A percentile compares a stretch with the other conserved stretches of the same genome.
Evolutionary conservation across 1,140 invertebrate species (phyloP).

Genomic region (Drosophila persimilis): DNA sequence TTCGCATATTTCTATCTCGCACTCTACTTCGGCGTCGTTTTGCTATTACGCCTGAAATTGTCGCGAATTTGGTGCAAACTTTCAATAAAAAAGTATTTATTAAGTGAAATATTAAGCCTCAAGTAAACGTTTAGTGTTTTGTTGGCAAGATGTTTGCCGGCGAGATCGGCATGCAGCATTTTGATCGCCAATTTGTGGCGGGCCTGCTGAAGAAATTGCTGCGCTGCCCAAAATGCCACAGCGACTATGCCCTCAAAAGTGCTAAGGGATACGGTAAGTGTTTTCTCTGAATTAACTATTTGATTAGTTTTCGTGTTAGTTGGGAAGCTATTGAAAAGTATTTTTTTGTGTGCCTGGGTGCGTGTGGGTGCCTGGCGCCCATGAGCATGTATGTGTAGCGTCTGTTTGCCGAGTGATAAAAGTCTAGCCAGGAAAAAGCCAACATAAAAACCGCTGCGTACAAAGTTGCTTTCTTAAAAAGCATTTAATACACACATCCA

Average conservation of each 20-base stretch:
- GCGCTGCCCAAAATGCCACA: constrained; percentile 59
- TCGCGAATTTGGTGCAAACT: too few species aligned
- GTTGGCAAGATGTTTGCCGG: constrained; percentile 25
- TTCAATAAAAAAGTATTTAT: too few species aligned
- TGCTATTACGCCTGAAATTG: too few species aligned
- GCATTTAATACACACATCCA: background rate
- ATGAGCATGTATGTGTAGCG: background rate
- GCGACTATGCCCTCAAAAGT: constrained; percentile 17
- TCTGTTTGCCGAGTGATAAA: constrained; percentile 9
- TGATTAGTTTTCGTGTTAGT: background rate
- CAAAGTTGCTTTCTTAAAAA: background rate
- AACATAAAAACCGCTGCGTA: background rate
- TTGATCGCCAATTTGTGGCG: constrained; percentile 70
- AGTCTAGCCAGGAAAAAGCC: background rate
- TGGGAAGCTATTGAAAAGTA: background rate
- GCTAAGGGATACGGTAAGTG: constrained; percentile 13
- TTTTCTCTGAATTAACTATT: too few species aligned
- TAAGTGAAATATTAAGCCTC: background rate
- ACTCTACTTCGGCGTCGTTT: too few species aligned
- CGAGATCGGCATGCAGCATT: constrained; percentile 41
- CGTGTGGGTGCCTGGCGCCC: background rate
- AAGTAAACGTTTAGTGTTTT: background rate
- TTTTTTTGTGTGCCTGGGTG: background rate
- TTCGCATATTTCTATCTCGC: too few species aligned
- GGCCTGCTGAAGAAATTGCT: constrained; percentile 43